These are phyloP conservation scores for Drosophila diplacantha DNA, from an alignment of 2,888 invertebrate species.

Conservation along the genomic window DNA sequence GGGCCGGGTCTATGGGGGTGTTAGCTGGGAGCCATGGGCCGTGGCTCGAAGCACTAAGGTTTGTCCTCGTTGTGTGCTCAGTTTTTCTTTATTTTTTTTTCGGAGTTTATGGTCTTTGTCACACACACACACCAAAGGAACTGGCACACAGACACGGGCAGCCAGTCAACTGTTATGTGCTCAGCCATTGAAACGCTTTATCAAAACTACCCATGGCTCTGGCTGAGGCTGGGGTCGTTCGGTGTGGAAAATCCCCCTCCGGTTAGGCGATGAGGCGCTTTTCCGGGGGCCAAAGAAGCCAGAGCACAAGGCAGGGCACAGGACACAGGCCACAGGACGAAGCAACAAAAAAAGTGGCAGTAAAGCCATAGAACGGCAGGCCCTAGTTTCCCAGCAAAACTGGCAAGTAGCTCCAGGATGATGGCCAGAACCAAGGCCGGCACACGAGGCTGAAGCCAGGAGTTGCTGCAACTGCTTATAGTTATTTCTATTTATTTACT, in stretches of 20 bases:
- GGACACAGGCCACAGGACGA: conserved; percentile 2
- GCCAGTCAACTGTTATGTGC: conserved; percentile 70
- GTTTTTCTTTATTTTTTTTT: conserved; percentile 46
- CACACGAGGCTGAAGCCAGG: neutral
- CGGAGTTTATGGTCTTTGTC: conserved; percentile 67
- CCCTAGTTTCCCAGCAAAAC: conserved; percentile 3
- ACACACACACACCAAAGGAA: conserved; percentile 49
- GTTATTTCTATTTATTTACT: neutral
- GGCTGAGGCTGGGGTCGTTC: conserved; percentile 10
- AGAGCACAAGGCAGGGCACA: conserved; percentile 1
- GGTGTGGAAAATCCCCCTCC: conserved; percentile 3
- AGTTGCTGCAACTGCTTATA: neutral
- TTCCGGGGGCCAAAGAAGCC: conserved; percentile 11
- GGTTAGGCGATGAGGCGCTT: neutral
- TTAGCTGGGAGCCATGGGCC: conserved; percentile 22
- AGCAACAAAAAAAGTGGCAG: conserved; percentile 2
- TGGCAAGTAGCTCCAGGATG: conserved; percentile 1
- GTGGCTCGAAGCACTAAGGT: conserved; percentile 39
- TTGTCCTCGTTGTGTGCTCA: conserved; percentile 60
- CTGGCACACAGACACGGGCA: conserved; percentile 55
- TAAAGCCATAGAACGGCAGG: conserved; percentile 52
- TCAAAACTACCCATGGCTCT: conserved; percentile 68
- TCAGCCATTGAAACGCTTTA: conserved; percentile 71
- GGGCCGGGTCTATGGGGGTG: conserved; percentile 2
- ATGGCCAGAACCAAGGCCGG: conserved; percentile 3